Evolutionary conservation across 1,140 invertebrate species (phyloP), one percentile per base, ranked within the genome.

Genomic region (Amyelois transitella): DNA sequence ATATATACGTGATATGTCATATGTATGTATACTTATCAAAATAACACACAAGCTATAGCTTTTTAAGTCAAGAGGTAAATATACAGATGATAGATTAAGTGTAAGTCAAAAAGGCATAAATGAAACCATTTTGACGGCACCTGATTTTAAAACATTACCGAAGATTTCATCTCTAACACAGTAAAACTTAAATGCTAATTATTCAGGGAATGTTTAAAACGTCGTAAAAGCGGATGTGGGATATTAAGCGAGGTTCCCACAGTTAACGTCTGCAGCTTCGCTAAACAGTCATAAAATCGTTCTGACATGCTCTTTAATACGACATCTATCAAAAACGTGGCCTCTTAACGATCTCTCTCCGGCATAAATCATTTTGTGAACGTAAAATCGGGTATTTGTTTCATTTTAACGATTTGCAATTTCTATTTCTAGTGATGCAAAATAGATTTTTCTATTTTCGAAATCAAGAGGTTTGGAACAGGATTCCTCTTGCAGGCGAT

Each of bases 191-290:
- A 14, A 14, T 38, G 32, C 32, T 38, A 20, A 21, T 48, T 48
- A 48, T 48, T 48, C 18, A 48, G 45, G 18, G 45, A 48, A 48
- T 48, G 45, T 21, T 48, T 6, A 48, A 48, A 48, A 7, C n/a
- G 18, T 21, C 45, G 45, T 48, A 48, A 48, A 48, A 48, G 18
- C 12, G 18, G 45, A 48, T 21, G 45, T 48, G n/a, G 45, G 12
- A 21, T 21, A 48, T 21, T n/a, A 48, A 48, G 18, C 18, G 1
- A 6, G 6, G 45, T 48, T 48, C 45, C 45, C 45, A 48, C 45
- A 21, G 12, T 48, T 12, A 48, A 48, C 45, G 18, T 20, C 18
- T 12, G 45, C 18, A 18, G 45, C 12, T 14, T 17, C 45, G 21
- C 45, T 48, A 48, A 48, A 48, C 12, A 48, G 8, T 21, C 18